phyloP scores from a whole-genome alignment of 2,113 vertebrate species.

The Amblyornis subalaris region DNA sequence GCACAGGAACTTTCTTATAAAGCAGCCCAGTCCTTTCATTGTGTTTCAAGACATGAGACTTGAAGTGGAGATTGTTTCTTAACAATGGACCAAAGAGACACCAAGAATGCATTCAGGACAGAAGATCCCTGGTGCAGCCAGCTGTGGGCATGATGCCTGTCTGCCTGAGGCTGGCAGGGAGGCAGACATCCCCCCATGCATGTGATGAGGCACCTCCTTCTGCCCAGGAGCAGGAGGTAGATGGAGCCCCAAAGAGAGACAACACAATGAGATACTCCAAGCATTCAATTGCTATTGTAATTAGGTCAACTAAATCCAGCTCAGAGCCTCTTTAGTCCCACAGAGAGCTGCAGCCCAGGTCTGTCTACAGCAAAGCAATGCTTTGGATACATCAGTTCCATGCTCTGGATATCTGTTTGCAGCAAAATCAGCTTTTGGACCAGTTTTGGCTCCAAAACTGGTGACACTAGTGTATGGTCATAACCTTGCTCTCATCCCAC shows the following conservation, averaged over 20 bases:
- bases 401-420: fast-evolving
- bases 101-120: not conserved
- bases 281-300: not conserved
- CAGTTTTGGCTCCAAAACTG: not conserved
- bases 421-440: not conserved
- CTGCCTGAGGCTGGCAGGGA: fast-evolving
- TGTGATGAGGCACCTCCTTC: fast-evolving
- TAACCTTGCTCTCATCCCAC: not conserved
- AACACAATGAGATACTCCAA: not conserved
- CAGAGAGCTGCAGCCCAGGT: not conserved
- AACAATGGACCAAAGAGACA: not conserved
- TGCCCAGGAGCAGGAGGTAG: not conserved
- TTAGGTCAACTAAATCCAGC: not conserved
- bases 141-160: not conserved
- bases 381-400: not conserved
- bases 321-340: not conserved
- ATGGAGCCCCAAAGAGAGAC: not conserved
- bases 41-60: not conserved
- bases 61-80: not conserved
- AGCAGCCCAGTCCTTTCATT: not conserved
- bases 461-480: fast-evolving
- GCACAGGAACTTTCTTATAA: not conserved
- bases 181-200: not conserved
- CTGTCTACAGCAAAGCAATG: not conserved
- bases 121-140: not conserved